These are phyloP conservation scores for Drosophila azteca DNA, from an alignment of 1,140 invertebrate species.

Conservation along the genomic window DNA sequence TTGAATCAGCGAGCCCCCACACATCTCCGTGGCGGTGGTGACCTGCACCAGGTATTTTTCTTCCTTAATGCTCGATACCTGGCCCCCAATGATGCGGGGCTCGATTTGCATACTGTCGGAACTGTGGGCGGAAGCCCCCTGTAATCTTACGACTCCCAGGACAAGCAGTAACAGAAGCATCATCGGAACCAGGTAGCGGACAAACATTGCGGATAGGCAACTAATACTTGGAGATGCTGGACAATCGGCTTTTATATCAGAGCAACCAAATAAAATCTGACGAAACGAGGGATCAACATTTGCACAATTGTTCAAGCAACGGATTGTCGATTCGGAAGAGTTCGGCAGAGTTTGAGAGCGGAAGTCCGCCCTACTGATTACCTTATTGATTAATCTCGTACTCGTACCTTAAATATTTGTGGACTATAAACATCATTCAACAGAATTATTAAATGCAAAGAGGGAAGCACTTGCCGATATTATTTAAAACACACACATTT, in stretches of 20 bases:
- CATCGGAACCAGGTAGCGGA: constrained; percentile 23
- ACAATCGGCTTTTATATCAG: constrained; percentile 17
- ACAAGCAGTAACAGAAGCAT: constrained; percentile 26
- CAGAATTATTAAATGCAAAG: too few relatives aligned
- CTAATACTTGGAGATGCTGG: background rate
- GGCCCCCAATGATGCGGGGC: constrained; percentile 66
- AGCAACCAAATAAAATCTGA: background rate
- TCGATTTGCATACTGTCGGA: constrained; percentile 20
- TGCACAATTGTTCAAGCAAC: constrained; percentile 62
- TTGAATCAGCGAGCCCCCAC: constrained; percentile 58
- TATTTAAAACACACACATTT: too few relatives aligned
- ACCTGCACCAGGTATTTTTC: constrained; percentile 65
- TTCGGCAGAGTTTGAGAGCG: constrained; percentile 2
- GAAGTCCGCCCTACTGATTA: background rate
- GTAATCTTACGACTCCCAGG: background rate
- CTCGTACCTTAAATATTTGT: too few relatives aligned
- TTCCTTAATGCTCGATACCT: constrained; percentile 41
- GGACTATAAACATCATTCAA: too few relatives aligned
- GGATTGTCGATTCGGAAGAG: constrained; percentile 8
- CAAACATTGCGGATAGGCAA: constrained; percentile 20
- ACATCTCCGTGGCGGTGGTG: constrained; percentile 35
- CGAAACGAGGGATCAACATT: constrained; percentile 37
- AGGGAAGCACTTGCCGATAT: too few relatives aligned
- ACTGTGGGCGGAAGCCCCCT: background rate
- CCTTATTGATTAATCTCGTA: too few relatives aligned